Evolutionary conservation across 1,140 invertebrate species (phyloP), one percentile per base, ranked within the genome.

Genomic region (Streblospio benedicti): DNA sequence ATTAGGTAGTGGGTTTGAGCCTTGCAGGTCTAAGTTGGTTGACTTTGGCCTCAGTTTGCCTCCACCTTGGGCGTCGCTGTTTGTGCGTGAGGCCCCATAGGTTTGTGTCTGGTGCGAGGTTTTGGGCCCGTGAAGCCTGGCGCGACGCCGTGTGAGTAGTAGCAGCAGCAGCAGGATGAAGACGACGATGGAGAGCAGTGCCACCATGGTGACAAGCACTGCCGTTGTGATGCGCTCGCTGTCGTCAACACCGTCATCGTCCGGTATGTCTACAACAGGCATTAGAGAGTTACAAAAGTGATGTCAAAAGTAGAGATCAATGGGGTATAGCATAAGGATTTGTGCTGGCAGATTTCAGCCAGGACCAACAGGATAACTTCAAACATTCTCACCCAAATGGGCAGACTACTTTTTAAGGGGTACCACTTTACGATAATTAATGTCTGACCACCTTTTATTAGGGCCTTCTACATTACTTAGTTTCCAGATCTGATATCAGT

Each of bases 11-110:
- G 30, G 53, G 20, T 56, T 56, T 38, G 23, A 25, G 9, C 53
- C 53, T 18, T 25, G 31, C 16, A 9, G 43, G 31, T 56, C 53
- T 9, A 56, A 28, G 35, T 56, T 56, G 18, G 35, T 41, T 33
- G 53, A 56, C 18, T 56, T 56, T 33, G 53, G 53, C 16, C 53
- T 32, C 25, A 27, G 20, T 9, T n/a, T 38, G 35, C 9, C n/a
- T 9, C n/a, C n/a, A 9, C 9, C 32, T 18, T 56, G n/a, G n/a
- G n/a, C n/a, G 31, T 56, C 20, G 1, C 33, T 31, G 53, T 33
- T 43, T 9, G 12, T 53, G 0, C 30, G 6, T 25, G 45, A 12
- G 23, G n/a, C n/a, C n/a, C n/a, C n/a, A n/a, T n/a, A n/a, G n/a
- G n/a, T n/a, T n/a, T n/a, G n/a, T n/a, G n/a, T n/a, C n/a, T n/a